These are phyloP conservation scores for Calameuta pallipes DNA, from an alignment of 2,888 invertebrate species.

Conservation along the genomic window DNA sequence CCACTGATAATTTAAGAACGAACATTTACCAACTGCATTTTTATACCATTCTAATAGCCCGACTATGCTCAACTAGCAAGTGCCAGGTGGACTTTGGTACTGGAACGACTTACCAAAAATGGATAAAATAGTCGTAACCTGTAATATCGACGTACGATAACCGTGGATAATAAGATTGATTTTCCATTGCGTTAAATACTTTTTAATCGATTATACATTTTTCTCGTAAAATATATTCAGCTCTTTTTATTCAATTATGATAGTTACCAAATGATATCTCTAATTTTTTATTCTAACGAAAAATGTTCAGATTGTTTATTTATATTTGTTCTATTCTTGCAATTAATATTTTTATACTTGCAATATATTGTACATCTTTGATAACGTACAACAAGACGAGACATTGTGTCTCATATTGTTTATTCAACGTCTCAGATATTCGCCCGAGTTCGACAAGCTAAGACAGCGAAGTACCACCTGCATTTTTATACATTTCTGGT, in stretches of 20 bases:
- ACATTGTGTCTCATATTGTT: neutral
- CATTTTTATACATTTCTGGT: slow-evolving; percentile 19
- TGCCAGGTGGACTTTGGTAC: slow-evolving; percentile 31
- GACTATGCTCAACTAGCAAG: slow-evolving; percentile 54
- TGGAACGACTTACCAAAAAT: neutral
- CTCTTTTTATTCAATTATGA: neutral
- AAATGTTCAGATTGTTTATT: neutral
- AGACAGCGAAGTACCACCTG: slow-evolving; percentile 3
- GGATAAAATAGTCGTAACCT: neutral
- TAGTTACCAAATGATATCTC: neutral
- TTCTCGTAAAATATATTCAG: neutral
- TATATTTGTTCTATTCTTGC: neutral
- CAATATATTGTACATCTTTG: neutral
- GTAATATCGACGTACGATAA: neutral
- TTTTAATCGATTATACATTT: neutral
- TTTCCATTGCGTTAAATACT: neutral
- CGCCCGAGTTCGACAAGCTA: neutral
- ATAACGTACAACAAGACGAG: neutral
- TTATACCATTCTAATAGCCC: slow-evolving; percentile 48
- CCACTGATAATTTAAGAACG: neutral
- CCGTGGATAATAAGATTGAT: neutral
- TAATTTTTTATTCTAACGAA: neutral
- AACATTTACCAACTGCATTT: slow-evolving; percentile 46
- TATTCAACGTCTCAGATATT: neutral
- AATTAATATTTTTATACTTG: neutral